A percentile compares a stretch with the other conserved stretches of the same genome.
phyloP scores from a whole-genome alignment of 1,140 invertebrate genomes.

The Heterodera carotae region DNA sequence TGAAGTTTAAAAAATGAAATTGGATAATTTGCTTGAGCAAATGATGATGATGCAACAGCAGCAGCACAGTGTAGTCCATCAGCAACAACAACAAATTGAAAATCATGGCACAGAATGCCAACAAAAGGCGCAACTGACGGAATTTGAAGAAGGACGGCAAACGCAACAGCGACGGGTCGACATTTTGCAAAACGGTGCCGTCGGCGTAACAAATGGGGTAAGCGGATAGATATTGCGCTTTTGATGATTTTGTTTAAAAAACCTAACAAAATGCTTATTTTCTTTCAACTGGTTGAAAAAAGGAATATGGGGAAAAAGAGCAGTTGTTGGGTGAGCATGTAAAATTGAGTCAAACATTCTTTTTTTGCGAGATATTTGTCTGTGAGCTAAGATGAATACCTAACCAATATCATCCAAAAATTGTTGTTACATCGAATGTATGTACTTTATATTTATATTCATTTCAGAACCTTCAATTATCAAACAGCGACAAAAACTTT shows the following conservation, averaged over 20 bases:
- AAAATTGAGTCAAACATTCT: too few species aligned
- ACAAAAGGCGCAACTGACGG: not conserved
- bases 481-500: not conserved
- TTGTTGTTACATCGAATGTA: too few species aligned
- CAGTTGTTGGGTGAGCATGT: too few species aligned
- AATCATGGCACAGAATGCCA: not conserved
- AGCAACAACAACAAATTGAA: not conserved
- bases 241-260: too few species aligned
- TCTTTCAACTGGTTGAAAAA: too few species aligned
- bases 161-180: not conserved
- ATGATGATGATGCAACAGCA: conserved; percentile 13
- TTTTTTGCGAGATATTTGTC: too few species aligned
- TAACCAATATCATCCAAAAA: too few species aligned
- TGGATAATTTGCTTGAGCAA: conserved; percentile 9
- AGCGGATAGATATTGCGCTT: too few species aligned
- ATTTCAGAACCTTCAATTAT: not conserved
- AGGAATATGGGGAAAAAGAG: too few species aligned
- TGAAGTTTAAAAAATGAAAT: not conserved
- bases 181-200: not conserved
- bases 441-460: too few species aligned
- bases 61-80: not conserved
- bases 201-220: not conserved
- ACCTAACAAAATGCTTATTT: too few species aligned
- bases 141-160: not conserved
- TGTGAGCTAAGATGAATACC: too few species aligned